Evolutionary conservation across 2,113 vertebrate species (phyloP), one percentile per base, ranked within the genome.

Genomic region (Alectura lathami): DNA sequence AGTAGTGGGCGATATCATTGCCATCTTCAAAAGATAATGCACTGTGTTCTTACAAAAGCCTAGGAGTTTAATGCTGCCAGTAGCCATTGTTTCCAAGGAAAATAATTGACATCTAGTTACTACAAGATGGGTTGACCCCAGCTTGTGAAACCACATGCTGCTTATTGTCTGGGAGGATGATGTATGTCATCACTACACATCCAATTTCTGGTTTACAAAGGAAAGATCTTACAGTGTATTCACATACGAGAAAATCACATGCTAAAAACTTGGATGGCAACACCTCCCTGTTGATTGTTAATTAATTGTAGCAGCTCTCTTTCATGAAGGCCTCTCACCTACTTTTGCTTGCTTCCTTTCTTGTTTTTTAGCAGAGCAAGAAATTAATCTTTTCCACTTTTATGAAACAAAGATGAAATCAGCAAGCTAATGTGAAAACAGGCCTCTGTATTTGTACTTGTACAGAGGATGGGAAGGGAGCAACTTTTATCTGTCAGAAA

Each of bases 131-230:
- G 86, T 51, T 91, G 92, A 96, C 56, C 89, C 60, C 36, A 54
- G 66, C 75, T 89, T 91, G 87, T 60, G 73, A 90, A 93, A 66
- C 40, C 62, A 75, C 79, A 89, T 20, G 66, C 57, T 79, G 43
- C 59, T 67, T 77, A 66, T 93, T 96, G 47, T 91, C 85, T 93
- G 59, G 69, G 75, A 94, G 38, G 82, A 80, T 82, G 68, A 92
- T 94, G 40, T 50, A 83, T 91, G 91, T 91, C 87, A 72, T 23
- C 38, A 62, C 79, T 70, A 83, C 89, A 48, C 47, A 60, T 70
- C 91, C 68, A 80, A 68, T 91, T 96, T 81, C 76, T 91, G 45
- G 13, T 72, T 96, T 56, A 60, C 75, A 94, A 94, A 94, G 54
- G 59, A 92, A 76, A 50, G 32, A 67, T 89, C 89, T 94, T 57